phyloP scores from a whole-genome alignment of 2,888 invertebrate genomes.

The Plebejus melissa region DNA sequence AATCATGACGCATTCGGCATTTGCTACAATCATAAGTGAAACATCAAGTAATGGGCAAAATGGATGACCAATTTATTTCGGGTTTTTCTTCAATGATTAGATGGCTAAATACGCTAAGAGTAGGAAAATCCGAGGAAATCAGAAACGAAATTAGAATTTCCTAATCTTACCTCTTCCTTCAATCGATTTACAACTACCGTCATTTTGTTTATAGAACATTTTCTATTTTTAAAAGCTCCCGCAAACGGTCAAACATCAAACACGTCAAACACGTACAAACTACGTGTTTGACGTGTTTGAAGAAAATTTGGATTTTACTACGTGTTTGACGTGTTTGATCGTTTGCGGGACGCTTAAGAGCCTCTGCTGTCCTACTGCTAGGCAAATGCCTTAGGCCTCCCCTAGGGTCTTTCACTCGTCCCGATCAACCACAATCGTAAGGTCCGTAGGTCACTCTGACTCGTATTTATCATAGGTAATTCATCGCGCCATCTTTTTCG shows the following conservation, averaged over 20 bases:
- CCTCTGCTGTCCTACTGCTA: too few species aligned
- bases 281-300: too few species aligned
- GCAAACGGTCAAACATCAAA: too few species aligned
- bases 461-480: too few species aligned
- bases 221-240: not conserved
- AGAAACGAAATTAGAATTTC: not conserved
- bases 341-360: too few species aligned
- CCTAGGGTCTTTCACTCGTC: too few species aligned
- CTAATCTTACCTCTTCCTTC: not conserved
- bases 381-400: not conserved
- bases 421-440: too few species aligned
- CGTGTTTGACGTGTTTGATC: too few species aligned
- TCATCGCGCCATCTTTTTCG: too few species aligned
- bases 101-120: not conserved
- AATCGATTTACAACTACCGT: not conserved
- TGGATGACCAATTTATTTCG: constrained; percentile 6
- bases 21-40: constrained; percentile 3
- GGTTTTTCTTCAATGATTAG: not conserved
- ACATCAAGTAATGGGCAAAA: not conserved
- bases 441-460: too few species aligned
- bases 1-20: not conserved
- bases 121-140: not conserved
- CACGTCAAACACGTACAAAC: too few species aligned
- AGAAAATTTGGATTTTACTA: too few species aligned
- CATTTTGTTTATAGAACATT: not conserved